Conservation (phyloP, 2,888 invertebrate species). For the Iselma pallidipennis region DNA sequence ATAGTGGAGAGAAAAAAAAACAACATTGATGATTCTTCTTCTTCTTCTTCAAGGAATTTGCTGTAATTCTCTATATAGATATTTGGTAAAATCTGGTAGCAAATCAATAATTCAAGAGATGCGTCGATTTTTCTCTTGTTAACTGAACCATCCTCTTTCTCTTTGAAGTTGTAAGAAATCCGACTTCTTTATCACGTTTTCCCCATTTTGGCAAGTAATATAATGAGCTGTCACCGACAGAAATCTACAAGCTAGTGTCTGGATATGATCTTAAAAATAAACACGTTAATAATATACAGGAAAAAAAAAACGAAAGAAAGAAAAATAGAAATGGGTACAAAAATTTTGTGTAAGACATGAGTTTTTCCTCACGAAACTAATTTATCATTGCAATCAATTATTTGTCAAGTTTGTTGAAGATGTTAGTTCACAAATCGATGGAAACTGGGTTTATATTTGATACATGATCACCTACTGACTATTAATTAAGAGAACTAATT, state of each 20-base stretch:
- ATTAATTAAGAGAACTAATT: constrained; percentile 20
- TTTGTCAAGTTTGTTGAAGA: too few species aligned
- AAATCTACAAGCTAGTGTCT: constrained; percentile 3
- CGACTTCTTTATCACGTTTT: constrained; percentile 13
- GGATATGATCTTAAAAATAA: constrained; percentile 12
- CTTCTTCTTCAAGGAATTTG: neutral
- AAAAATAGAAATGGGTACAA: too few species aligned
- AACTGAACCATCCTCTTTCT: too few species aligned
- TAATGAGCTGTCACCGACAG: constrained; percentile 24
- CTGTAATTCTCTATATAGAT: too few species aligned
- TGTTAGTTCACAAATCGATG: neutral
- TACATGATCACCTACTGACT: neutral
- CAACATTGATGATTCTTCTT: too few species aligned
- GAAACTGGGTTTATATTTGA: neutral
- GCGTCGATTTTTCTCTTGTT: neutral
- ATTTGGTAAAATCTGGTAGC: too few species aligned
- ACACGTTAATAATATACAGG: too few species aligned
- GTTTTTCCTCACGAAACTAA: neutral
- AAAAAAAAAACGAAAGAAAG: too few species aligned
- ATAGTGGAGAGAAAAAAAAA: too few species aligned
- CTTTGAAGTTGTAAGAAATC: neutral
- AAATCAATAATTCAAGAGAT: too few species aligned
- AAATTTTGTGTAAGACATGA: too few species aligned
- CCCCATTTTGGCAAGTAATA: constrained; percentile 8
- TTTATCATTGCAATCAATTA: neutral